These are phyloP conservation scores for Pheosia gnoma DNA, from an alignment of 2,888 invertebrate genomes.

Conservation along the genomic window DNA sequence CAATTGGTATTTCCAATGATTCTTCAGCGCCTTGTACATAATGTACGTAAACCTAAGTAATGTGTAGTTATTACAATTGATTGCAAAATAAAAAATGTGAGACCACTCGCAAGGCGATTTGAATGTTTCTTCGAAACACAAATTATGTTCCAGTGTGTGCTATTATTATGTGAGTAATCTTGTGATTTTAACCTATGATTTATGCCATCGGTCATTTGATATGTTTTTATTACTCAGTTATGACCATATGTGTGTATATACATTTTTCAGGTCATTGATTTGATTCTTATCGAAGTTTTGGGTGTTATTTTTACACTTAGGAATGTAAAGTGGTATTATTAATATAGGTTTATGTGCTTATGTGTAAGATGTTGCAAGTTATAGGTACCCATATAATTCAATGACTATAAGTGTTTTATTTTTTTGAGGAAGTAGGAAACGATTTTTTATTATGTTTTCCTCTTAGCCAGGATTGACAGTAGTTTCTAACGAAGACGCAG, in stretches of 20 bases:
- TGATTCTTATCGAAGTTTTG: neutral
- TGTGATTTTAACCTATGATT: neutral
- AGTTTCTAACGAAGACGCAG: too few relatives aligned
- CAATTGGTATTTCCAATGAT: constrained; percentile 1
- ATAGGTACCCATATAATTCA: too few relatives aligned
- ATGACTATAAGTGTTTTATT: too few relatives aligned
- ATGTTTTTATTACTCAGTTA: neutral
- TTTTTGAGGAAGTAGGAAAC: too few relatives aligned
- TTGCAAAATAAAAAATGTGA: neutral
- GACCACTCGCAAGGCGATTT: neutral
- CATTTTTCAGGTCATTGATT: neutral
- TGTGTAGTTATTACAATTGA: constrained; percentile 2
- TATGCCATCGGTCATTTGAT: neutral
- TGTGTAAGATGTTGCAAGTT: neutral
- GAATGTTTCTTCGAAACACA: neutral
- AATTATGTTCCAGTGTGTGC: neutral
- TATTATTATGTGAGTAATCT: constrained; percentile 1
- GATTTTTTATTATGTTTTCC: too few relatives aligned
- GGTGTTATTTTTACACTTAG: neutral
- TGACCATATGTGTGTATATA: neutral
- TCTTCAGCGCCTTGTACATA: neutral
- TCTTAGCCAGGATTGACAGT: too few relatives aligned
- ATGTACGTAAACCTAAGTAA: neutral
- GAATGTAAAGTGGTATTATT: too few relatives aligned
- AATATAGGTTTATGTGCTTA: too few relatives aligned